These are phyloP conservation scores for Aethes cnicana DNA, from an alignment of 2,888 invertebrate species.

Conservation along the genomic window DNA sequence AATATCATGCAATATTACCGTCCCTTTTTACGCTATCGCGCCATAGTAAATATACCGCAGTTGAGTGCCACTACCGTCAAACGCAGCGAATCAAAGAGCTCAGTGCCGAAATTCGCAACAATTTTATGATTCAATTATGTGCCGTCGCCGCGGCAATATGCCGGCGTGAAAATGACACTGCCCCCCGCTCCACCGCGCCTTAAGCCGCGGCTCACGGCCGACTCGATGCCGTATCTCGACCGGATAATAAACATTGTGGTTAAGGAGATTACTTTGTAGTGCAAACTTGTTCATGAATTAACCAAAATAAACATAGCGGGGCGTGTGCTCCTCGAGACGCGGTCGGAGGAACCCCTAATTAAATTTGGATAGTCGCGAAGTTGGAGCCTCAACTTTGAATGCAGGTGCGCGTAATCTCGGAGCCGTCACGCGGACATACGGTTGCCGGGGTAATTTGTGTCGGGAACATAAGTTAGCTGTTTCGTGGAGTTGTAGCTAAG, in stretches of 20 bases:
- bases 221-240: constrained; percentile 49
- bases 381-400: constrained; percentile 45
- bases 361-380: constrained; percentile 58
- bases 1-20: not conserved
- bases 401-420: constrained; percentile 51
- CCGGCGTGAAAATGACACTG: constrained; percentile 68
- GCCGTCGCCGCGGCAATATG: constrained; percentile 59
- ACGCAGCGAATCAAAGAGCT: constrained; percentile 51
- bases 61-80: constrained; percentile 8
- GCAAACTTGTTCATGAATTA: constrained; percentile 61
- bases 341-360: constrained; percentile 52
- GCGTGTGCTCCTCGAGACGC: constrained; percentile 33
- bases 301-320: constrained; percentile 53
- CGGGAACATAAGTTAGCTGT: constrained; percentile 45
- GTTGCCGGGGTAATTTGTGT: constrained; percentile 44
- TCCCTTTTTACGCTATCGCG: not conserved
- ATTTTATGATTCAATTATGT: constrained; percentile 72
- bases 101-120: constrained; percentile 55
- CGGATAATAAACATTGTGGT: constrained; percentile 61
- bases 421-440: constrained; percentile 38
- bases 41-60: not conserved
- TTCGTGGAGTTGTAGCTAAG: constrained; percentile 40
- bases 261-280: constrained; percentile 56
- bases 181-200: constrained; percentile 39
- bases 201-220: constrained; percentile 48